Percentiles rank a stretch among this genome's conserved stretches.
These are phyloP conservation scores for Asbolus verrucosus DNA, from an alignment of 1,140 invertebrate species.

Conservation along the genomic window DNA sequence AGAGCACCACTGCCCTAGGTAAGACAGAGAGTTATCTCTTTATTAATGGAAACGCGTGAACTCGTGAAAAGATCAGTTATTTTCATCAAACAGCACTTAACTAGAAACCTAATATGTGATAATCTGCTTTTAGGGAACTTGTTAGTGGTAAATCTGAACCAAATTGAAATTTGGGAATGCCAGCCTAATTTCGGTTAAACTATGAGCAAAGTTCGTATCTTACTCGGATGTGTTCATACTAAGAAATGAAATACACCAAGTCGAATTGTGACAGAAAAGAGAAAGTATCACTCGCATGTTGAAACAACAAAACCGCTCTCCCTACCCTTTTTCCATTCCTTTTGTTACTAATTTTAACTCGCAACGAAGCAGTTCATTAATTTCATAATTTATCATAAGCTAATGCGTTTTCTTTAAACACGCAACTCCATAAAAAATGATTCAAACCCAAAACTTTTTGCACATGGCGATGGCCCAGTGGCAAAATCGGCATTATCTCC, in stretches of 20 bases:
- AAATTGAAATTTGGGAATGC: conserved; percentile 52
- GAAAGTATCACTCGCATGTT: conserved; percentile 32
- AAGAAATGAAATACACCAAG: conserved; percentile 30
- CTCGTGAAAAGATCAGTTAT: conserved; percentile 35
- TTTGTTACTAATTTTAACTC: conserved; percentile 30
- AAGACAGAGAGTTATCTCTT: conserved; percentile 21
- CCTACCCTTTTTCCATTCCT: conserved; percentile 6
- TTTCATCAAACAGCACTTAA: conserved; percentile 41
- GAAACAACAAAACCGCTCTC: conserved; percentile 3
- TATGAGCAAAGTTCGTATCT: conserved; percentile 47
- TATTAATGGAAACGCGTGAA: conserved; percentile 39
- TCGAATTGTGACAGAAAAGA: conserved; percentile 34
- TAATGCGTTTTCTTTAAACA: conserved; percentile 44
- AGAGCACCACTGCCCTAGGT: conserved; percentile 4
- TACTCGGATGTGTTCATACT: conserved; percentile 44
- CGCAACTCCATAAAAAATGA: conserved; percentile 32
- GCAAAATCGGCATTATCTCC: too few species aligned
- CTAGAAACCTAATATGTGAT: conserved; percentile 50
- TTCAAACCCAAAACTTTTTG: conserved; percentile 10
- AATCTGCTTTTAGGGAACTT: conserved; percentile 49
- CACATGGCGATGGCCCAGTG: conserved; percentile 36
- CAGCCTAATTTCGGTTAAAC: conserved; percentile 47
- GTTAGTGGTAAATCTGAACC: conserved; percentile 49
- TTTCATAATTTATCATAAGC: conserved; percentile 45
- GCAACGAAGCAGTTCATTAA: conserved; percentile 40